phyloP scores from a whole-genome alignment of 2,888 invertebrate genomes.

The Pachymerium ferrugineum region DNA sequence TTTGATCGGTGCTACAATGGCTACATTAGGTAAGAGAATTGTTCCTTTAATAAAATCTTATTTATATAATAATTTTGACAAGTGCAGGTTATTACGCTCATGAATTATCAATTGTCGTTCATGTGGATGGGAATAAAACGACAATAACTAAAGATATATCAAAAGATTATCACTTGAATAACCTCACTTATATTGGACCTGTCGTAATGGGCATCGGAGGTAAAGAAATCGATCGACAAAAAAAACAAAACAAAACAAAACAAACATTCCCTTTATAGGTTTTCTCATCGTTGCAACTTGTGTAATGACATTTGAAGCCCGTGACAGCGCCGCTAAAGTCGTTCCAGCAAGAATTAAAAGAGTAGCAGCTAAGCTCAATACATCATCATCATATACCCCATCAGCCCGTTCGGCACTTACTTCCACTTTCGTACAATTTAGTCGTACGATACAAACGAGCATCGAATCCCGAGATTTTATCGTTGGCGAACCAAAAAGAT shows the following conservation, averaged over 20 bases:
- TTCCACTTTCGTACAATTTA: constrained; percentile 53
- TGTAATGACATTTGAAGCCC: constrained; percentile 96
- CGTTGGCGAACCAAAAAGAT: constrained; percentile 23
- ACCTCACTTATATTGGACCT: constrained; percentile 91
- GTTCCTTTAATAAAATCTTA: neutral
- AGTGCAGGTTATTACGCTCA: constrained; percentile 40
- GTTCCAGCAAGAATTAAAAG: constrained; percentile 62
- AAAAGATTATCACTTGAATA: constrained; percentile 61
- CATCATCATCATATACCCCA: constrained; percentile 35
- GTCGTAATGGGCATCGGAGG: constrained; percentile 97
- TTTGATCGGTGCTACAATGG: constrained; percentile 86
- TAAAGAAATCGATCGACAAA: constrained; percentile 43
- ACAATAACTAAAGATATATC: constrained; percentile 42
- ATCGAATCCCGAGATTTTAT: constrained; percentile 39
- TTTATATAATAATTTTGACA: neutral
- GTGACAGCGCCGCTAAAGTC: constrained; percentile 88
- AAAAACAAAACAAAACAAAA: neutral
- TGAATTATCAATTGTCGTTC: constrained; percentile 42
- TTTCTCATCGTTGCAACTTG: constrained; percentile 95
- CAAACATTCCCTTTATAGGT: constrained; percentile 52
- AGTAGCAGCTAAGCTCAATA: neutral
- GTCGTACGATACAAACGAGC: constrained; percentile 46
- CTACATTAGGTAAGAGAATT: constrained; percentile 68
- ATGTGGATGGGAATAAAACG: constrained; percentile 39
- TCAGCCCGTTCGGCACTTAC: constrained; percentile 48